Percentiles rank a stretch among this genome's conserved stretches.
phyloP scores from a whole-genome alignment of 2,113 vertebrate species.

The Petroica traversi region DNA sequence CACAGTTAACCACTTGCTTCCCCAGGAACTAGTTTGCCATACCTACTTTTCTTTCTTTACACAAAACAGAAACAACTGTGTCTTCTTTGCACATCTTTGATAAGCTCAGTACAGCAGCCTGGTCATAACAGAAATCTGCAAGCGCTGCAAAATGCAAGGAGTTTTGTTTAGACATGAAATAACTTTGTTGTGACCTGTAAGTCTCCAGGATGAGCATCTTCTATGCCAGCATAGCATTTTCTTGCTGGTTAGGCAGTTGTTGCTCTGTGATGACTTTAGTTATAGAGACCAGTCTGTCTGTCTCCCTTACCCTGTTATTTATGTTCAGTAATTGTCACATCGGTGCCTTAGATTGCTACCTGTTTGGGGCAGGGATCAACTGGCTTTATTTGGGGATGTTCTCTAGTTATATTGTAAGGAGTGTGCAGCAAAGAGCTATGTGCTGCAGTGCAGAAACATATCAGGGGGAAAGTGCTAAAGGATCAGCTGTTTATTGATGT shows the following conservation, averaged over 20 bases:
- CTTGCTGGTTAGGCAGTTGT: not conserved
- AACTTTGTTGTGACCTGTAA: no score
- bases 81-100: not conserved
- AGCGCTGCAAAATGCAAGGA: not conserved
- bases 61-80: not conserved
- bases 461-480: not conserved
- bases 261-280: not conserved
- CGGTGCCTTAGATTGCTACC: not conserved
- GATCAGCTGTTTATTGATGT: not conserved
- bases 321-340: not conserved
- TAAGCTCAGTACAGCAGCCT: not conserved
- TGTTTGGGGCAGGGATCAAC: not conserved
- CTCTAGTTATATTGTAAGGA: not conserved
- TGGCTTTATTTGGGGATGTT: not conserved
- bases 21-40: not conserved
- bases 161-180: not conserved
- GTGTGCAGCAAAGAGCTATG: rapidly evolving
- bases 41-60: not conserved
- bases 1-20: not conserved
- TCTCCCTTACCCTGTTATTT: not conserved
- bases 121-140: not conserved
- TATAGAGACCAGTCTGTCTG: not conserved
- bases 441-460: not conserved
- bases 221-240: not conserved
- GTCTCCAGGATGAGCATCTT: not conserved